Evolutionary conservation across 2,888 invertebrate genomes (phyloP).

Genomic region (Bembecia ichneumoniformis): DNA sequence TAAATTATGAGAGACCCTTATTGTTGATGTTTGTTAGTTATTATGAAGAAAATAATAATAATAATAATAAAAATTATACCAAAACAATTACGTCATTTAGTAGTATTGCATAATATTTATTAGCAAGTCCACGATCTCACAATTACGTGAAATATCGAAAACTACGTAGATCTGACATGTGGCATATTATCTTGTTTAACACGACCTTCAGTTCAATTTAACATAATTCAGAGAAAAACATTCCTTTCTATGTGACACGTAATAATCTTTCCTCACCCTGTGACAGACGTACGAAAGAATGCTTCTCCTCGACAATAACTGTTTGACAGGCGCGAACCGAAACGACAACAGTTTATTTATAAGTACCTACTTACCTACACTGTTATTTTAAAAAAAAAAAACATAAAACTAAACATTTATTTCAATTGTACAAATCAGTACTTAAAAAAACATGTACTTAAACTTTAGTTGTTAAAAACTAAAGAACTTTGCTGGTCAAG

Average conservation of each 20-base stretch:
- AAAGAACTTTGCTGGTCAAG: no score
- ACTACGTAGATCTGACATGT: not conserved
- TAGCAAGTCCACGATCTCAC: not conserved
- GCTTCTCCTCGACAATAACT: conserved; percentile 18
- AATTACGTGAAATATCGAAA: not conserved
- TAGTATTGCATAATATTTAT: not conserved
- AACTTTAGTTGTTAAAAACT: no score
- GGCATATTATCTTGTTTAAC: not conserved
- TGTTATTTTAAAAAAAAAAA: no score
- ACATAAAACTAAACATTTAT: no score
- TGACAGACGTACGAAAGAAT: conserved; percentile 21
- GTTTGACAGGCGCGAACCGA: conserved; percentile 22
- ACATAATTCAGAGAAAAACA: not conserved
- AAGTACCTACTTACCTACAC: not conserved
- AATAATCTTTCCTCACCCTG: conserved; percentile 7
- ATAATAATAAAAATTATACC: no score
- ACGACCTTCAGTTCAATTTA: not conserved
- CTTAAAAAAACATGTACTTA: no score
- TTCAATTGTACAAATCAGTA: no score
- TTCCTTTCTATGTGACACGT: not conserved
- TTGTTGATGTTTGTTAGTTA: no score
- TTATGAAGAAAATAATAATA: no score
- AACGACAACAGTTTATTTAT: conserved; percentile 22
- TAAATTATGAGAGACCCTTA: no score
- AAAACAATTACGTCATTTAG: no score